Evolutionary conservation across 2,113 vertebrate genomes (phyloP), one percentile per base, ranked within the genome.

Genomic region (Daboia siamensis): DNA sequence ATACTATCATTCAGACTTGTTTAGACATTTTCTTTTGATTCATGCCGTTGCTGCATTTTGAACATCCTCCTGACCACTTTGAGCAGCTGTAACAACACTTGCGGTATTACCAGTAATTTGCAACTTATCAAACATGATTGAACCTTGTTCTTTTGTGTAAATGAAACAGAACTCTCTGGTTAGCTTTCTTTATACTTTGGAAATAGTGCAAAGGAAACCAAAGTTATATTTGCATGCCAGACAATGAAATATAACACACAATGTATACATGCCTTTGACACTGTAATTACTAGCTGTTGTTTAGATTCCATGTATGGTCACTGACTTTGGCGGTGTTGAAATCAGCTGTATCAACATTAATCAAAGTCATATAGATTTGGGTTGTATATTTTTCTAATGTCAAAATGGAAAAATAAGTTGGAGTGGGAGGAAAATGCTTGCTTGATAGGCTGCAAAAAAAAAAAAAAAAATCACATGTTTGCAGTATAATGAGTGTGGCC

Each of bases 311-410:
- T 97, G 97, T 97, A 98, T 97, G 97, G 97, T 98, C 97, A 97
- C 97, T 97, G 97, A 97, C 96, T 98, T 98, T 96, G 97, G 97
- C 98, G 97, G 95, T 97, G 98, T 96, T 98, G 97, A 97, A 98
- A 98, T 98, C 98, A 98, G 98, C 98, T 98, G 98, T 98, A 98
- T 98, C 98, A 98, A 98, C 98, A 98, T 98, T 98, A 98, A 98
- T 98, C 98, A 98, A 98, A 98, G 97, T 97, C 97, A 97, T 97
- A 98, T 98, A 98, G 97, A 98, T 98, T 98, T 97, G 97, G 94
- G 96, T 95, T 98, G 98, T 98, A 97, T 98, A 98, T 98, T 98
- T 98, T 98, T 98, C 96, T 98, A 98, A 98, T 46, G 97, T 98
- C 98, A 98, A 97, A 98, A 98, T 97, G 97, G 96, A 97, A 98